A percentile compares a stretch with the other conserved stretches of the same genome.
phyloP scores from a whole-genome alignment of 2,888 invertebrate species.

The Phymatocera aterrima region DNA sequence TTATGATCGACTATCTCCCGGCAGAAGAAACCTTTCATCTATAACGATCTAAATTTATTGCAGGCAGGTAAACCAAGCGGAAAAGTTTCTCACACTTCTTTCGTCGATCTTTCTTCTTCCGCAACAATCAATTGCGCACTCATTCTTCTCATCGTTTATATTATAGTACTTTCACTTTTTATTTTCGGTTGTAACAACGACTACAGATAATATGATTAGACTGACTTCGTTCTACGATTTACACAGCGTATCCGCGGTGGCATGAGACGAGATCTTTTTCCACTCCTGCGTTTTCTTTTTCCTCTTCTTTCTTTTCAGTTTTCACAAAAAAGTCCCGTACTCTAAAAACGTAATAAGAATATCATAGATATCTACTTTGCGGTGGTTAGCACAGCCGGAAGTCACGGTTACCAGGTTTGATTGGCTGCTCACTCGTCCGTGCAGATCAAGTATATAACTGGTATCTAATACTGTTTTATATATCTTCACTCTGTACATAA shows the following conservation, averaged over 20 bases:
- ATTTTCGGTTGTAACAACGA: too few species aligned
- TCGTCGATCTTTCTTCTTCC: too few species aligned
- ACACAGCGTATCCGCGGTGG: neutral
- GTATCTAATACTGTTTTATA: neutral
- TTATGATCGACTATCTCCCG: too few species aligned
- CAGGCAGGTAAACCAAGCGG: too few species aligned
- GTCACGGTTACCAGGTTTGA: constrained; percentile 27
- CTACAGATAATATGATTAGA: too few species aligned
- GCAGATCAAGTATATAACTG: neutral
- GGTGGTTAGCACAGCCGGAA: constrained; percentile 17
- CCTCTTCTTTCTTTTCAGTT: neutral
- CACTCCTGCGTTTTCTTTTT: neutral
- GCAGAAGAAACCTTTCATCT: too few species aligned
- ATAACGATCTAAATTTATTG: too few species aligned
- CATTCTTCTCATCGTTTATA: too few species aligned
- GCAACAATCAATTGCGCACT: too few species aligned
- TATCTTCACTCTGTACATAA: neutral
- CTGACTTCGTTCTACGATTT: neutral
- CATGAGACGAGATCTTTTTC: neutral
- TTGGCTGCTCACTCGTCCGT: constrained; percentile 19
- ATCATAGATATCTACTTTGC: neutral
- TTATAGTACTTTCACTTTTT: too few species aligned
- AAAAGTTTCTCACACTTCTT: too few species aligned
- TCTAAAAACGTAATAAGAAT: neutral
- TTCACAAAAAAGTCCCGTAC: neutral